Evolutionary conservation across 2,888 invertebrate genomes (phyloP).

Genomic region (Psylliodes chrysocephalus): DNA sequence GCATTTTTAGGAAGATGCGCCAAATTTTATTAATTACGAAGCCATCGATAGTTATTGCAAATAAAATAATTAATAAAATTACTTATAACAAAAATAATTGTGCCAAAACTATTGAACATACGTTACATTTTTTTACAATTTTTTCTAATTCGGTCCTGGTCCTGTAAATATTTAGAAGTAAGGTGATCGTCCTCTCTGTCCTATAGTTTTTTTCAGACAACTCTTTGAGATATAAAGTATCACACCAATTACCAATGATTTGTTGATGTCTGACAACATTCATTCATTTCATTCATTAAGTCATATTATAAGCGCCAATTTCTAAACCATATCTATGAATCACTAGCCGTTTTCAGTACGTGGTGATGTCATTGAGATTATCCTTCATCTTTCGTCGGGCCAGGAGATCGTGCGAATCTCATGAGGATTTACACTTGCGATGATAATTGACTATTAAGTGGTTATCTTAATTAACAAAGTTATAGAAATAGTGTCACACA

Average conservation of each 20-base stretch:
- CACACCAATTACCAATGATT: slow-evolving; percentile 31
- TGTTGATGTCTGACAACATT: slow-evolving; percentile 32
- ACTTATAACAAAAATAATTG: too few relatives aligned
- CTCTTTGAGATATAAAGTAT: slow-evolving; percentile 8
- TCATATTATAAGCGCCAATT: slow-evolving; percentile 38
- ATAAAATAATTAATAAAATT: too few relatives aligned
- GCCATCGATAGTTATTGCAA: too few relatives aligned
- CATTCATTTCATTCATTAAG: slow-evolving; percentile 38
- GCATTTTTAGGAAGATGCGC: too few relatives aligned
- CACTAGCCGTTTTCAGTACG: slow-evolving; percentile 46
- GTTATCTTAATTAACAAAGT: slow-evolving; percentile 46
- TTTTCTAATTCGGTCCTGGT: too few relatives aligned
- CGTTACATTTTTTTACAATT: too few relatives aligned
- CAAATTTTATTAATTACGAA: too few relatives aligned
- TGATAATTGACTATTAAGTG: slow-evolving; percentile 46
- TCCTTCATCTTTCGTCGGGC: slow-evolving; percentile 49
- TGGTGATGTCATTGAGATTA: slow-evolving; percentile 50
- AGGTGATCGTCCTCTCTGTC: too few relatives aligned
- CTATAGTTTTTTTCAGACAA: neutral
- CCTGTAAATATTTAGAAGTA: too few relatives aligned
- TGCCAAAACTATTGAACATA: too few relatives aligned
- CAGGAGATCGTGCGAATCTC: slow-evolving; percentile 56
- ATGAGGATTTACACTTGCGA: slow-evolving; percentile 45
- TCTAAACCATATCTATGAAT: slow-evolving; percentile 40
- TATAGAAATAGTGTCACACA: slow-evolving; percentile 43